Evolutionary conservation across 2,888 invertebrate species (phyloP).

Genomic region (Fragum sueziense): DNA sequence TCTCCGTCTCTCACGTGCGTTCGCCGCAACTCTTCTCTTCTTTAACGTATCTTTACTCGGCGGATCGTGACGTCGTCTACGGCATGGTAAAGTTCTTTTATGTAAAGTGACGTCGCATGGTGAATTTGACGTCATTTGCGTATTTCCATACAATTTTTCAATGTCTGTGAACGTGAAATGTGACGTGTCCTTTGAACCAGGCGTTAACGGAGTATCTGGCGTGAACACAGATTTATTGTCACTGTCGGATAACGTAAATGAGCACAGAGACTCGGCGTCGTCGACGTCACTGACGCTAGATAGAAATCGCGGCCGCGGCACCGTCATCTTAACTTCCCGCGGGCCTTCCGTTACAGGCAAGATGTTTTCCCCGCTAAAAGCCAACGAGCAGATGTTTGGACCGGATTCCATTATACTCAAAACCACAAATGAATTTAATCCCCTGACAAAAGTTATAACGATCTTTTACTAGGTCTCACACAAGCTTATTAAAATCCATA

Average conservation of each 20-base stretch:
- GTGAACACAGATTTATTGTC: constrained; percentile 66
- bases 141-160: constrained; percentile 21
- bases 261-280: constrained; percentile 45
- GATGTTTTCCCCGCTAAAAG: neutral
- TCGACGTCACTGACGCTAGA: constrained; percentile 35
- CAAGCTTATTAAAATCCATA: neutral
- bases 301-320: neutral
- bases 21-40: constrained; percentile 92
- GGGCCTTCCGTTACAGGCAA: neutral
- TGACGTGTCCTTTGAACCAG: constrained; percentile 42
- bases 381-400: neutral
- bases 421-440: neutral
- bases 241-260: constrained; percentile 52
- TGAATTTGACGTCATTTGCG: constrained; percentile 23
- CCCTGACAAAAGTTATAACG: neutral
- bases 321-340: neutral
- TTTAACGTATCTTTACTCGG: constrained; percentile 68
- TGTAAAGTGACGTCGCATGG: constrained; percentile 29
- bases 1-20: constrained; percentile 93
- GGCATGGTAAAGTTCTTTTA: constrained; percentile 34
- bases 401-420: constrained; percentile 6
- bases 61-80: constrained; percentile 57
- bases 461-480: neutral
- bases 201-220: constrained; percentile 67
- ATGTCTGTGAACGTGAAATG: constrained; percentile 65